Conservation (phyloP, 2,113 vertebrate genomes). For the Butorides virescens region DNA sequence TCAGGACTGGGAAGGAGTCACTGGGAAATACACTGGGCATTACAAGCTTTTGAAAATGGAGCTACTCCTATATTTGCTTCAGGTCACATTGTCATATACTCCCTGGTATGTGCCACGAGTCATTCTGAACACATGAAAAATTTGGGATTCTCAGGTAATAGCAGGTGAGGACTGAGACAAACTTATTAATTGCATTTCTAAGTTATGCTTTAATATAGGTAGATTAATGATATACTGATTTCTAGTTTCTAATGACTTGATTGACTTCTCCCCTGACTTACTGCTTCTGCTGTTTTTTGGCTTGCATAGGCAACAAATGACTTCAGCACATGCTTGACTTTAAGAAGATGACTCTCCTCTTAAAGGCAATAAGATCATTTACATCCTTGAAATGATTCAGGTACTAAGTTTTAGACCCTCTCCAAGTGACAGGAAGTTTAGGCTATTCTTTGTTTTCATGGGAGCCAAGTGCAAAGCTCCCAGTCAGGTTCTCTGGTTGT, state of each 20-base stretch:
- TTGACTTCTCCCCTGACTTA: background rate
- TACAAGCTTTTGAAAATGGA: background rate
- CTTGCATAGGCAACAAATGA: background rate
- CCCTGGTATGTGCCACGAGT: background rate
- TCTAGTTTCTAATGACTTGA: background rate
- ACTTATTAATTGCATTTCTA: background rate
- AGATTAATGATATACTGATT: background rate
- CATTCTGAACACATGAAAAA: background rate
- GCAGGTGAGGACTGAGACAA: background rate
- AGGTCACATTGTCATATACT: background rate
- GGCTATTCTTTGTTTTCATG: background rate
- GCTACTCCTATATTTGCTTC: background rate
- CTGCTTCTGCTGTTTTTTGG: background rate
- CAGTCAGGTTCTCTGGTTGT: background rate
- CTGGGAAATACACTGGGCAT: background rate
- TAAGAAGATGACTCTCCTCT: background rate
- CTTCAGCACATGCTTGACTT: background rate
- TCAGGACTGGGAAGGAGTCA: background rate
- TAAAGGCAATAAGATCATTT: background rate
- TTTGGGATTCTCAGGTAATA: background rate
- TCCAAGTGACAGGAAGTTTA: background rate
- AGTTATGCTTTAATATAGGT: background rate
- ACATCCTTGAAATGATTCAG: background rate
- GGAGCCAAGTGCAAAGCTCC: background rate
- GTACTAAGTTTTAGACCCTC: background rate